Evolutionary conservation across 2,888 invertebrate genomes (phyloP).

Genomic region (Phasia obesa): DNA sequence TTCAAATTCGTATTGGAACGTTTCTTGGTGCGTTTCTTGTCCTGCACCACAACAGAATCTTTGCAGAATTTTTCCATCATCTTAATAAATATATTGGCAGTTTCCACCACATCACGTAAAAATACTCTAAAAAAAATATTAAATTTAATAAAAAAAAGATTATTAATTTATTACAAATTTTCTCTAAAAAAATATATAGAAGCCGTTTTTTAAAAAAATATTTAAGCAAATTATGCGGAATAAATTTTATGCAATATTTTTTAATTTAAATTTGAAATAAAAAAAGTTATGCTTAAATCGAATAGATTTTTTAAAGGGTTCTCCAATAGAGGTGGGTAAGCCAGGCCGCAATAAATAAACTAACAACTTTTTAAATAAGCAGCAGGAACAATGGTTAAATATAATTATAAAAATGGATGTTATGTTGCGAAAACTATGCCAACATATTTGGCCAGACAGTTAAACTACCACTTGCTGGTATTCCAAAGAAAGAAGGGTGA

Average conservation of each 20-base stretch:
- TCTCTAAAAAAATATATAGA: background rate
- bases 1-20: constrained; percentile 74
- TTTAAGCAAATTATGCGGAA: constrained; percentile 41
- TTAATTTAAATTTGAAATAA: background rate
- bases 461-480: too few relatives aligned
- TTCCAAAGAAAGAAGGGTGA: too few relatives aligned
- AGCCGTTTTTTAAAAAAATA: background rate
- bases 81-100: constrained; percentile 94
- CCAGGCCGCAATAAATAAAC: too few relatives aligned
- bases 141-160: too few relatives aligned
- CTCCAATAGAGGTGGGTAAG: too few relatives aligned
- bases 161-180: background rate
- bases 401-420: too few relatives aligned
- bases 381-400: too few relatives aligned
- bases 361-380: too few relatives aligned
- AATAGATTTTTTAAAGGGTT: background rate
- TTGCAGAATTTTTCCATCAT: constrained; percentile 91
- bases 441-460: too few relatives aligned
- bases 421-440: too few relatives aligned
- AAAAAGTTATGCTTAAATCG: background rate
- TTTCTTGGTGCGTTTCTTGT: constrained; percentile 83
- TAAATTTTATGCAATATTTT: constrained; percentile 12
- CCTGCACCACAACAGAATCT: constrained; percentile 87
- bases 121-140: constrained; percentile 82
- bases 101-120: constrained; percentile 93